Base-by-base conservation (phyloP, 1,140 invertebrate genomes). In the Nautilus pompilius region DNA sequence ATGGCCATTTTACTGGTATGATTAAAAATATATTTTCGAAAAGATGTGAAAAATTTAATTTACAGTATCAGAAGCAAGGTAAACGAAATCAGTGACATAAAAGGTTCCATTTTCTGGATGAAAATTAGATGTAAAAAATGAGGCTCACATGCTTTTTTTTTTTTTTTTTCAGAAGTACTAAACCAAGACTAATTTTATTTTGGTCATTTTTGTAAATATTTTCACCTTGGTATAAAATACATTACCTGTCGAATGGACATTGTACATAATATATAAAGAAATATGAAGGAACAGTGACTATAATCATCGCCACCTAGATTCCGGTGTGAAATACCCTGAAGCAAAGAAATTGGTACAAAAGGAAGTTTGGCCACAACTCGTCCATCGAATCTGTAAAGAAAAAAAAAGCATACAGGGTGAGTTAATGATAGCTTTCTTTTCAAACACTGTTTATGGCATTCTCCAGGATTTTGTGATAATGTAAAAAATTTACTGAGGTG, bases 261-360 rank as follows among this genome's bases (percentile, higher is more conserved):
- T 17, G 98, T 99, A 82, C 96, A 99, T 15, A 99, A 84, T 78
- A 99, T 98, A 80, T 99, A 99, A 4, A 99, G 86, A 80, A 99
- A 99, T 70, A 99, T 98, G 79, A 99, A 99, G 5, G 95, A 98
- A 78, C 97, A 99, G 80, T 99, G 96, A n/a, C 94, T 96, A 74
- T 92, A 98, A 83, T 99, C 95, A 73, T 97, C 93, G 22, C 97
- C 96, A 3, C 92, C 86, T 32, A 99, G 84, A 84, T 99, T 99
- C 70, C 98, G 86, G 80, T 99, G 98, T 26, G 95, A 98, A 17
- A 99, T 84, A 24, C 96, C 95, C 85, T 99, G 96, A 56, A 99
- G 90, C 89, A 93, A 96, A 6, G 92, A 91, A 45, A 99, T 93
- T 8, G 98, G 98, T 33, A 91, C 85, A 82, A 99, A 99, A 17